Evolutionary conservation across 35 echinoderm and acorn worm species (phyloP), one percentile per base, ranked within the genome.

Genomic region (Strongylocentrotus purpuratus): DNA sequence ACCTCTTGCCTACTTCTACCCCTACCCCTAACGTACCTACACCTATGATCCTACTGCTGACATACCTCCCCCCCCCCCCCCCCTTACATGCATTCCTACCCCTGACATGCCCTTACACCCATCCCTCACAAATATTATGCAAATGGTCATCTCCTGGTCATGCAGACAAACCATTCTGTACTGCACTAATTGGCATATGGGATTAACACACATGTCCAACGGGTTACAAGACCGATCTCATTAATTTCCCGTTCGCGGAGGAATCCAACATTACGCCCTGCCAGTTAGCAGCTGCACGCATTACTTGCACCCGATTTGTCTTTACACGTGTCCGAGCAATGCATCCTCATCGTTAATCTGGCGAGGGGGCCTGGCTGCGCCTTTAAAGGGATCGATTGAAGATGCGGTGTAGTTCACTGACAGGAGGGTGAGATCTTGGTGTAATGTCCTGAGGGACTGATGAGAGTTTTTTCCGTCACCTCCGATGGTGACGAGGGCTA

Each of bases 251-350:
- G 20, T 78, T 18, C 22, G 20, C 20, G 65, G 7, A 22, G 65
- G 65, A 22, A 78, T 78, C 25, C 65, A 78, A 78, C 65, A n/a
- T 78, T 78, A 78, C 65, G 65, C 65, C 65, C 65, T 22, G 65
- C 18, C 25, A 78, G 65, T 78, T 78, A 78, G 65, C 65, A 78
- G 65, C 65, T 78, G 65, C 65, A 78, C 22, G 65, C 65, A 78
- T 78, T 78, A 78, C 65, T 78, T 78, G 15, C 20, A 18, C 65
- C 65, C 65, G 65, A 78, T 18, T 78, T 78, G 65, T 78, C 65
- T 78, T 78, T 78, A 78, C 65, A 78, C 65, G 65, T 78, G 65
- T 78, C 65, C 65, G 65, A 78, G 65, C 65, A 78, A 78, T 78
- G 65, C 65, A 78, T 78, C 65, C 65, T 25, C 20, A n/a, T 78